Evolutionary conservation across 2,113 vertebrate species (phyloP).

Genomic region (Pelusios castaneus): DNA sequence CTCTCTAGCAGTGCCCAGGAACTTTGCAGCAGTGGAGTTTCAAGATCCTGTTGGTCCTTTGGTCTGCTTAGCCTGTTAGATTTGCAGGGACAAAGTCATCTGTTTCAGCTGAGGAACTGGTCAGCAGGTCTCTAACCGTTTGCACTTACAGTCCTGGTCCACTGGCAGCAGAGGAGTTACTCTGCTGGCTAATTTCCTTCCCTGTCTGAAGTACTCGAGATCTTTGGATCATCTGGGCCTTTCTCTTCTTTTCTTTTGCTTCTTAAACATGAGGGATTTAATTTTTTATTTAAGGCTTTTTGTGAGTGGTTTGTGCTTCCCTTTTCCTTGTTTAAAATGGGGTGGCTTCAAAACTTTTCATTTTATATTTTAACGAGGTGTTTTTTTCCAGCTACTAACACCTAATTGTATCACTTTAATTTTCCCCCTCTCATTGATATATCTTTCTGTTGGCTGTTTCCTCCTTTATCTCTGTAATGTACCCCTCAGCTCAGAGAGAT

Average conservation of each 20-base stretch:
- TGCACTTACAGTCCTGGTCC: neutral
- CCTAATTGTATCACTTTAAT: neutral
- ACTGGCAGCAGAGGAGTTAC: fast-evolving
- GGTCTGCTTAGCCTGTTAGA: neutral
- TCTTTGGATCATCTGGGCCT: fast-evolving
- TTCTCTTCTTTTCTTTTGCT: neutral
- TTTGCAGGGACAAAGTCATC: neutral
- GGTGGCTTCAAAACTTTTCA: neutral
- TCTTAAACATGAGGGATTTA: neutral
- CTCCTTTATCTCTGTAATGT: neutral
- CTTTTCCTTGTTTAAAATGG: neutral
- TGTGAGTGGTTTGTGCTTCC: neutral
- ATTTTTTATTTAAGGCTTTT: neutral
- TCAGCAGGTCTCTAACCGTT: neutral
- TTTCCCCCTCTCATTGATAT: neutral
- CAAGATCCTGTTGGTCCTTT: fast-evolving
- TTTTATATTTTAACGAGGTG: fast-evolving
- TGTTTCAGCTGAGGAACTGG: neutral
- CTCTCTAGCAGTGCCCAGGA: fast-evolving
- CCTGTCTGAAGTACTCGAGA: neutral
- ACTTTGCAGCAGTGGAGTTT: fast-evolving
- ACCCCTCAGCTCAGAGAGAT: neutral
- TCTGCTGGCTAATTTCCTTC: neutral
- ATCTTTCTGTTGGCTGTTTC: fast-evolving
- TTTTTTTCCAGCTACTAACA: neutral